Conservation (phyloP, 23 tunicate genomes). For the Ascidia mentula region DNA sequence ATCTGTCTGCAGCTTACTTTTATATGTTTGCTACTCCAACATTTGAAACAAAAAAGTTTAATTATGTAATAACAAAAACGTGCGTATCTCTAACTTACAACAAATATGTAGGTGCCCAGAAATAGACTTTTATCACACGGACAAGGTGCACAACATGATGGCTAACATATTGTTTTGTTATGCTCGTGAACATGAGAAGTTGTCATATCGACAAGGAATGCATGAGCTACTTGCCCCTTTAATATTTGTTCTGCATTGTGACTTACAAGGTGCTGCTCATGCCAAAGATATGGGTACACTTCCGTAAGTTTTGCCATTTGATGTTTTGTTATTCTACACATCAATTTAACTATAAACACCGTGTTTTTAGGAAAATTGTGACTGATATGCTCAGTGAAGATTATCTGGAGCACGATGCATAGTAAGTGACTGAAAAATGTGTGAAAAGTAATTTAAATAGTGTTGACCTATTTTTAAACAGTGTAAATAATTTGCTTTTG, state of each 20-base stretch:
- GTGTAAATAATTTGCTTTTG: not conserved
- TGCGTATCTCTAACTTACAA: not conserved
- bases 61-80: not conserved
- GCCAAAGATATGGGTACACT: constrained; percentile 59
- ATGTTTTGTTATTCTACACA: not conserved
- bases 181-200: constrained; percentile 69
- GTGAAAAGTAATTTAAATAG: not conserved
- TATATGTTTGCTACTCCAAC: no score
- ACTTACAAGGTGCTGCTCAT: constrained; percentile 82
- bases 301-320: constrained; percentile 18
- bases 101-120: constrained; percentile 72
- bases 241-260: constrained; percentile 91
- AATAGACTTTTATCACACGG: constrained; percentile 62
- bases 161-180: constrained; percentile 82
- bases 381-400: constrained; percentile 30
- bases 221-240: constrained; percentile 96
- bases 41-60: not conserved
- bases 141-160: constrained; percentile 49
- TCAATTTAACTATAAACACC: not conserved
- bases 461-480: not conserved
- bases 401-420: constrained; percentile 84
- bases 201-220: constrained; percentile 95
- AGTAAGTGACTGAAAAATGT: constrained; percentile 29
- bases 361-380: constrained; percentile 28
- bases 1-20: no score